Base-by-base conservation (phyloP, 2,797 vertebrate genomes). In the Poecilia velifera region DNA sequence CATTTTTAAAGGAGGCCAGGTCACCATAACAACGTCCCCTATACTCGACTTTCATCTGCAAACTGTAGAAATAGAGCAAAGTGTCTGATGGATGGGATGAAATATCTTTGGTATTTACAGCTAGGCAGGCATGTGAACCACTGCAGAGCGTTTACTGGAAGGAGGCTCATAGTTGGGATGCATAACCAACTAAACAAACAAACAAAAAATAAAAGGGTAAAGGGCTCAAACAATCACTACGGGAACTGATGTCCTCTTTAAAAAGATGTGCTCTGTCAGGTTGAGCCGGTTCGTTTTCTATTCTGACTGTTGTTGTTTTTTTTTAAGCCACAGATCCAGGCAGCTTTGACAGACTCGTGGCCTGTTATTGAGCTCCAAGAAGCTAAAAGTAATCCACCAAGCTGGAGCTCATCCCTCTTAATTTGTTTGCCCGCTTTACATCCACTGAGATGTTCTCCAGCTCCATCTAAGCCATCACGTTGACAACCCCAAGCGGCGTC, bases 391-490 rank as follows among this genome's bases (percentile, higher is more conserved):
- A 95, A 96, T 95, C 94, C 92, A 89, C 88, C 88, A 81, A 93
- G 91, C 93, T 90, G 85, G 82, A 89, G 89, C 91, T 94, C 92
- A 92, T 93, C 90, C 90, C 85, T 89, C 92, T 94, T 94, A 90
- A 94, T 95, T 94, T 94, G 93, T 95, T 95, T 93, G 88, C 88
- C 82, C 34, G 91, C 87, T 88, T 90, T 86, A 88, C 88, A 78
- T 91, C 90, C 87, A 76, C 80, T 84, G 89, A 90, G 91, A 93
- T 86, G 92, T 92, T 92, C 93, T 94, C 92, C 82, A 90, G 93
- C 91, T 93, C 89, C 93, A 93, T 92, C 85, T 91, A 94, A 93
- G 92, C 93, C 87, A 95, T 93, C 88, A 92, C 92, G 86, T 92
- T 90, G 87, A 93, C 90, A 93, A 91, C 91, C 93, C 88, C 90